Base-by-base conservation (phyloP, 53 echinoderm and acorn worm species). In the Zoroaster sp. region DNA sequence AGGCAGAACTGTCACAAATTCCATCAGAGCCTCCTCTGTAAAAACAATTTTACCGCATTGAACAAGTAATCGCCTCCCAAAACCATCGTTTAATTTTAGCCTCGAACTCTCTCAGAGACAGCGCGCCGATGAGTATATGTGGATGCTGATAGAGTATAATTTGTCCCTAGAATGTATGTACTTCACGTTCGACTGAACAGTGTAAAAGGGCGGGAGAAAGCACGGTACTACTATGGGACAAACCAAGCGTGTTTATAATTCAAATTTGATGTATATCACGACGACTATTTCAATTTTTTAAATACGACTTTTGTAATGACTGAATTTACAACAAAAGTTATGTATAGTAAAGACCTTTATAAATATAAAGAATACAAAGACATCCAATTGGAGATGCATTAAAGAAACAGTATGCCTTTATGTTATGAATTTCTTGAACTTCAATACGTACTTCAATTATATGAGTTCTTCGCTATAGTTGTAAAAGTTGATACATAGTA, bases 21-120 rank as follows among this genome's bases (percentile, higher is more conserved):
- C 49, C 49, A 49, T 75, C 75, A 35, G 49, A 12, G 12, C 8
- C 46, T 3, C 75, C 69, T 32, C 32, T 49, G 75, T 75, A 49
- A 75, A 75, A 75, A 75, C 75, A 75, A 75, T 75, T 75, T 75
- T 5, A 46, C 46, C 13, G 46, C 45, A 75, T 75, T 75, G 75
- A 49, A 75, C 75, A 33, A 49, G 75, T 49, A 49, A 75, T 75
- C 75, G 75, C 4, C 49, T 14, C 31, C 31, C 73, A 21, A 40
- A 41, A 40, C 73, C 41, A 21, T 11, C 73, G 23, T 23, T 41
- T 72, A 72, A 72, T 72, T 72, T 40, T 41, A 72, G 41, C 39
- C 73, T 69, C 32, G 35, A 12, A 14, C 35, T 69, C 69, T 32
- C 17, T 13, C 69, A 13, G 69, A 34, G 35, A 10, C 35, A 69